phyloP scores from a whole-genome alignment of 1,140 invertebrate species.

The Bombyx mori region DNA sequence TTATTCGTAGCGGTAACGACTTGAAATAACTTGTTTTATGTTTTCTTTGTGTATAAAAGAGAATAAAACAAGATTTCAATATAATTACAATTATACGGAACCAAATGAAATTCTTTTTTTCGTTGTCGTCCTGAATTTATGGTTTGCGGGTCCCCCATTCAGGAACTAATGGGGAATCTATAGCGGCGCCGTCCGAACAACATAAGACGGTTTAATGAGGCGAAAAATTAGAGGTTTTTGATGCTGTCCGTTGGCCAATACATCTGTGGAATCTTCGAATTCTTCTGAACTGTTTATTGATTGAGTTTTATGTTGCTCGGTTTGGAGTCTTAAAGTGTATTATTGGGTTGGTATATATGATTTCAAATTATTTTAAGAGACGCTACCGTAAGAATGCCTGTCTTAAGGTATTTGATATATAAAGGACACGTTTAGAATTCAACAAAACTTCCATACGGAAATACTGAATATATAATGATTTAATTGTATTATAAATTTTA shows the following conservation, averaged over 20 bases:
- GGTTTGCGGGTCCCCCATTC: constrained; percentile 16
- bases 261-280: neutral
- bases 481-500: no score
- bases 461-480: no score
- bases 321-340: no score
- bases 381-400: no score
- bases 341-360: no score
- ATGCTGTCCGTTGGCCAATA: constrained; percentile 24
- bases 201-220: constrained; percentile 46
- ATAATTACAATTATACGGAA: neutral
- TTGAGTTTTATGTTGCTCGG: no score
- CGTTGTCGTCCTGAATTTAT: constrained; percentile 15
- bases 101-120: neutral
- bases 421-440: no score
- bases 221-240: constrained; percentile 43
- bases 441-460: no score
- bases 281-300: neutral
- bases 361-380: no score
- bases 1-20: no score
- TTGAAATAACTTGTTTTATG: no score
- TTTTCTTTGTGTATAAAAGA: neutral
- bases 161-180: constrained; percentile 42
- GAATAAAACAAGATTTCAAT: neutral
- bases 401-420: no score
- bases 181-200: constrained; percentile 34